Evolutionary conservation across 2,888 invertebrate species (phyloP).

Genomic region (Pandemis cinnamomeana): DNA sequence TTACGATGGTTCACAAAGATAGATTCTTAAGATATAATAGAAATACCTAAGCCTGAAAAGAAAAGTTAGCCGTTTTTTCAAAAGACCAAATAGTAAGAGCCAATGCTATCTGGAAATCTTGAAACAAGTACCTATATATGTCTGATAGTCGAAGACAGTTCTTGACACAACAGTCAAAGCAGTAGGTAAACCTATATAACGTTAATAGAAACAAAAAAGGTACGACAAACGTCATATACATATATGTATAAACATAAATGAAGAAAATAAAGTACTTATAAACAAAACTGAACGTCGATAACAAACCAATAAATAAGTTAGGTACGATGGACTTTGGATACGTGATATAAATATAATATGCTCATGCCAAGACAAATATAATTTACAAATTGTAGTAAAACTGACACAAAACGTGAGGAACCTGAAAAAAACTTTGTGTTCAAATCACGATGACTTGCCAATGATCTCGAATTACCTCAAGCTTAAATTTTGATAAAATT

Average conservation of each 20-base stretch:
- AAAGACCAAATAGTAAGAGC: slow-evolving; percentile 19
- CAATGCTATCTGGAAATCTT: slow-evolving; percentile 5
- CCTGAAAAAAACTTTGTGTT: slow-evolving; percentile 55
- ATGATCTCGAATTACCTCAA: slow-evolving; percentile 50
- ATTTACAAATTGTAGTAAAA: slow-evolving; percentile 51
- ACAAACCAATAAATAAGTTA: slow-evolving; percentile 47
- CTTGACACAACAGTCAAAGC: slow-evolving; percentile 33
- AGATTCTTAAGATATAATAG: background rate
- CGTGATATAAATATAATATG: slow-evolving; percentile 56
- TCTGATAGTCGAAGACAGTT: slow-evolving; percentile 11
- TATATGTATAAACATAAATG: slow-evolving; percentile 46
- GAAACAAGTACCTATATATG: slow-evolving; percentile 8
- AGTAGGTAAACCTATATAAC: slow-evolving; percentile 29
- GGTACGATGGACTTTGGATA: slow-evolving; percentile 49
- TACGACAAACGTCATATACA: slow-evolving; percentile 45
- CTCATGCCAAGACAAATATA: slow-evolving; percentile 70
- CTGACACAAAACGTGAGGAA: slow-evolving; percentile 58
- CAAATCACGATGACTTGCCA: slow-evolving; percentile 62
- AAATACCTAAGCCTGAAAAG: slow-evolving; percentile 29
- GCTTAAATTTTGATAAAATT: slow-evolving; percentile 38
- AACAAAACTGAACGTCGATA: slow-evolving; percentile 35
- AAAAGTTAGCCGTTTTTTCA: slow-evolving; percentile 22
- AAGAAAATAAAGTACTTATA: slow-evolving; percentile 43
- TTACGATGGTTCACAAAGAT: background rate
- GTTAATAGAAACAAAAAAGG: slow-evolving; percentile 20